Evolutionary conservation across 35 echinoderm and acorn worm genomes (phyloP), one percentile per base, ranked within the genome.

Genomic region (Stichopus chloronotus): DNA sequence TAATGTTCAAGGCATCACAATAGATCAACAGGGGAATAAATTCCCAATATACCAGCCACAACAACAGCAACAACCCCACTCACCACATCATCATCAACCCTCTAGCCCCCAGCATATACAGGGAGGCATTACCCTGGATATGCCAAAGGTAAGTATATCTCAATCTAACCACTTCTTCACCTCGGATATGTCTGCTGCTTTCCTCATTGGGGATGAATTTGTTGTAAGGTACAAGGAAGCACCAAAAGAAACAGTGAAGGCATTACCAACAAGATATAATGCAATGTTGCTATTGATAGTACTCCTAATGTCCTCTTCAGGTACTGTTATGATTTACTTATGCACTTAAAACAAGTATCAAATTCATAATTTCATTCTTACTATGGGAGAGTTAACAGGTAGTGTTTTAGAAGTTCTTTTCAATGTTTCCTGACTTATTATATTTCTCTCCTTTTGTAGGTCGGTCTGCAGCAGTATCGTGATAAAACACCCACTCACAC

Each of bases 381-480:
- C 13, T 21, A 72, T 72, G 13, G 13, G 22, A 13, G 69, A 72
- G 22, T 72, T 13, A 16, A 22, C 13, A 72, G 13, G 13, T 72
- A 1, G 4, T 72, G 69, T 16, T 21, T 16, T 72, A 22, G 13
- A 13, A 72, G 13, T 16, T 72, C 13, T 72, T 72, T 72, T 72
- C 69, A 72, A 22, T 21, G 13, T 72, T 16, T 13, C 69, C 13
- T 21, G 13, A 72, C 30, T 43, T 43, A 0, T 55, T 85, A 9
- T 17, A 57, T 56, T 6, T 85, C 82, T 58, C 19, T 11, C 82
- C 2, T 10, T 76, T 83, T 83, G 16, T 61, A 96, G 95, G 92
- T 88, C 82, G 92, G 88, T 93, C 87, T 96, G 79, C 92, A 96
- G 91, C 97, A 96, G 89, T 99, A 99, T 78, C 88, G 97, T 57